Conservation (phyloP, 2,797 vertebrate species). For the Tokudaia tokunoshimensis region DNA sequence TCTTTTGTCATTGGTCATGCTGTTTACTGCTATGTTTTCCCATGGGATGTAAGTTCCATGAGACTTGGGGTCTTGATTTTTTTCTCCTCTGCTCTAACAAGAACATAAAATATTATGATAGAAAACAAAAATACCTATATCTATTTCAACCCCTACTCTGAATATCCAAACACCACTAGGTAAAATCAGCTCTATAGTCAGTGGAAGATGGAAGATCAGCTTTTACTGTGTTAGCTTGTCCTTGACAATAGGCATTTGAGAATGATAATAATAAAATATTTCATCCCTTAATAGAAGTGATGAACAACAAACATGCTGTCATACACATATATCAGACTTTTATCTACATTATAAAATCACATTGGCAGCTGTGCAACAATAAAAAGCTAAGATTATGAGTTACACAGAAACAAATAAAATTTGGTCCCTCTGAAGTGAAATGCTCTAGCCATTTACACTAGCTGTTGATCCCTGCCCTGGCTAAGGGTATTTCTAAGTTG, state of each 20-base stretch:
- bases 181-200: neutral
- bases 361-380: slow-evolving; percentile 35
- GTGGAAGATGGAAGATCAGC: neutral
- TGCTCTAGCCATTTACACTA: neutral
- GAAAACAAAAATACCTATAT: neutral
- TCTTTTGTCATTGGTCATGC: neutral
- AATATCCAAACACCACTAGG: neutral
- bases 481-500: neutral
- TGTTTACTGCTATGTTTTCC: slow-evolving; percentile 27
- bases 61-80: neutral
- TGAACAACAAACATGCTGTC: slow-evolving; percentile 41
- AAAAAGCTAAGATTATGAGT: slow-evolving; percentile 52
- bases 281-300: neutral
- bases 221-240: slow-evolving; percentile 36
- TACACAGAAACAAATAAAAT: slow-evolving; percentile 47
- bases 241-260: slow-evolving; percentile 5
- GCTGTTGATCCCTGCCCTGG: neutral
- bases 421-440: neutral
- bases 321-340: slow-evolving; percentile 51
- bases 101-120: neutral
- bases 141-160: neutral
- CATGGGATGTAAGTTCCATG: neutral
- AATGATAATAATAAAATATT: slow-evolving; percentile 31
- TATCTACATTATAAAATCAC: slow-evolving; percentile 62
- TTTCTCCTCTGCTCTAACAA: neutral